Conservation (phyloP, 2,888 invertebrate genomes). For the Cheilosia variabilis region DNA sequence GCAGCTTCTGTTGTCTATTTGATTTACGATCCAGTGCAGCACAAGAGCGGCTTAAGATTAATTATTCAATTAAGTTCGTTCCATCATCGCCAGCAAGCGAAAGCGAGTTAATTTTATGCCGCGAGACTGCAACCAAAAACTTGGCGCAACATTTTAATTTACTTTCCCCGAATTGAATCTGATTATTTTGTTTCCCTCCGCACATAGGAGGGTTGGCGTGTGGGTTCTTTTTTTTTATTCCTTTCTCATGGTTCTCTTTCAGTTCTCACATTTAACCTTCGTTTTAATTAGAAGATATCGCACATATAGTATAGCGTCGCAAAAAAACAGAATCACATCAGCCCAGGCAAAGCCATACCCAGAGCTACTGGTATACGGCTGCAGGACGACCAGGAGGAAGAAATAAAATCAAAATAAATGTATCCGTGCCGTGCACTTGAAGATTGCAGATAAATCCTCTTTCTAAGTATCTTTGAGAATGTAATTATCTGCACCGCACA, state of each 20-base stretch:
- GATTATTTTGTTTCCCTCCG: conserved; percentile 55
- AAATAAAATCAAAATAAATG: conserved; percentile 74
- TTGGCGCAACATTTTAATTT: conserved; percentile 70
- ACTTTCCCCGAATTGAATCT: conserved; percentile 68
- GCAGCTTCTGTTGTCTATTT: conserved; percentile 18
- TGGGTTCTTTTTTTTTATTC: conserved; percentile 30
- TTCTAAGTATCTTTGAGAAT: conserved; percentile 74
- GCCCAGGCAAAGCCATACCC: conserved; percentile 23
- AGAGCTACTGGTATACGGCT: not conserved
- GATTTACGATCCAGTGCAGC: conserved; percentile 37
- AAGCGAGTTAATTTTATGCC: conserved; percentile 64
- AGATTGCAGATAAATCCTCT: conserved; percentile 75
- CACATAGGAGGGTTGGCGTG: not conserved
- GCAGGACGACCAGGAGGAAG: conserved; percentile 18
- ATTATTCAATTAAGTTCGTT: conserved; percentile 60
- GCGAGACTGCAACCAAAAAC: conserved; percentile 63
- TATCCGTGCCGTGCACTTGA: conserved; percentile 72
- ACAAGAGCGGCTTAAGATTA: conserved; percentile 50
- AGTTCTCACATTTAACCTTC: conserved; percentile 68
- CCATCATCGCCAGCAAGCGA: conserved; percentile 29
- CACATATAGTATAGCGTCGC: conserved; percentile 28
- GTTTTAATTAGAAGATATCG: conserved; percentile 67
- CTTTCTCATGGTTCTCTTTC: conserved; percentile 29
- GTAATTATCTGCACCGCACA: conserved; percentile 72
- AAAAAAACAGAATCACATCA: conserved; percentile 27